These are phyloP conservation scores for Platalea minor DNA, from an alignment of 2,797 vertebrate species.

Conservation along the genomic window DNA sequence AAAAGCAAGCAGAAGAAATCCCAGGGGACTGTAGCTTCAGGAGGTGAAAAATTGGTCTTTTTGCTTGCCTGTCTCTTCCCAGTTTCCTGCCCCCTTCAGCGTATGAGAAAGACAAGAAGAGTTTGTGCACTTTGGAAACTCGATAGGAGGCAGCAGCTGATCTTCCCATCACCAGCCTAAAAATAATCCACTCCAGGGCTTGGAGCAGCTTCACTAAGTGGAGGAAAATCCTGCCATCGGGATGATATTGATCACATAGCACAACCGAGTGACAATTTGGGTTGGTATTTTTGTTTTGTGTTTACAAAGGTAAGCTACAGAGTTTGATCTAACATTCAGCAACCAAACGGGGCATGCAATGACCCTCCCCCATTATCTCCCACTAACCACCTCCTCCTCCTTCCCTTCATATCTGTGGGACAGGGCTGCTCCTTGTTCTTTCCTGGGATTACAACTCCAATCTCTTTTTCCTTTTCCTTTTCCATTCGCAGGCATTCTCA, in stretches of 20 bases:
- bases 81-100: conserved; percentile 68
- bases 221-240: conserved; percentile 62
- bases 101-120: conserved; percentile 54
- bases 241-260: conserved; percentile 62
- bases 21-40: conserved; percentile 26
- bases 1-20: conserved; percentile 40
- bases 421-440: conserved; percentile 34
- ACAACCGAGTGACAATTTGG: conserved; percentile 23
- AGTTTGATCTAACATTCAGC: conserved; percentile 34
- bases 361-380: conserved; percentile 38
- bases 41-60: conserved; percentile 22
- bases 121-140: conserved; percentile 72
- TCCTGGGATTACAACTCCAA: conserved; percentile 12
- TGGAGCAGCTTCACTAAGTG: conserved; percentile 46
- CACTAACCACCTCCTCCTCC: conserved; percentile 53
- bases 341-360: not conserved
- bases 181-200: conserved; percentile 74
- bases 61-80: conserved; percentile 49
- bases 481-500: not conserved
- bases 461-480: conserved; percentile 48
- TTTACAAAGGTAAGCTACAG: conserved; percentile 55
- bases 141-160: conserved; percentile 84
- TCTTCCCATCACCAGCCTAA: conserved; percentile 78
- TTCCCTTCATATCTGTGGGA: conserved; percentile 43
- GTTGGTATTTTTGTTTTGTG: conserved; percentile 41